Evolutionary conservation across 2,888 invertebrate genomes (phyloP).

Genomic region (Trimorus sp.): DNA sequence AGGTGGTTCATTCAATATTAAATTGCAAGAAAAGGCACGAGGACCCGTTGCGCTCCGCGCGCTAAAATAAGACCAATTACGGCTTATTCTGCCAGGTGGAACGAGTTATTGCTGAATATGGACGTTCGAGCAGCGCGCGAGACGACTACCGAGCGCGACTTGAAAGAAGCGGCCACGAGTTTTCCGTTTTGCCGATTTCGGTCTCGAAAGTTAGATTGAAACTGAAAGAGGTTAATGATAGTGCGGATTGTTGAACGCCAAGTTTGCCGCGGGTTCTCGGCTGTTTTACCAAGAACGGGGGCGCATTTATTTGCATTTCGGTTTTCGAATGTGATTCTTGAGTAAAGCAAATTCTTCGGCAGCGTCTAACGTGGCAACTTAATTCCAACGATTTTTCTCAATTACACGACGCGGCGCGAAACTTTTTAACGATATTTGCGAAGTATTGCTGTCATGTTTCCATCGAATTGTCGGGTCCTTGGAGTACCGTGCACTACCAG

Average conservation of each 20-base stretch:
- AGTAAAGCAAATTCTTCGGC: too few species aligned
- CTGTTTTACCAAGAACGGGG: constrained; percentile 13
- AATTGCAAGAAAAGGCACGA: constrained; percentile 42
- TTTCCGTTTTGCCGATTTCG: constrained; percentile 40
- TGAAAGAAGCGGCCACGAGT: constrained; percentile 26
- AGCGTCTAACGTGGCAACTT: too few species aligned
- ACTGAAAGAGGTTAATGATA: constrained; percentile 39
- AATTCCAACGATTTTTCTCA: too few species aligned
- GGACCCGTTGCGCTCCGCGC: constrained; percentile 46
- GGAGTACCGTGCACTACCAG: too few species aligned
- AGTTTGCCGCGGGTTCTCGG: constrained; percentile 8
- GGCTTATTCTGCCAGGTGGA: constrained; percentile 59
- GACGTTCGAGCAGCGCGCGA: constrained; percentile 33
- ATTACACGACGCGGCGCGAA: too few species aligned
- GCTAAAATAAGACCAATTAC: constrained; percentile 65
- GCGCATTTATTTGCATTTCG: constrained; percentile 8
- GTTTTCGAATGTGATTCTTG: constrained; percentile 5
- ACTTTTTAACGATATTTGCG: too few species aligned
- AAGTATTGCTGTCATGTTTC: too few species aligned
- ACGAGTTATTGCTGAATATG: constrained; percentile 59
- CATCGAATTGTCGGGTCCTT: too few species aligned
- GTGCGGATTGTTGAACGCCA: constrained; percentile 37
- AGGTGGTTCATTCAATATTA: constrained; percentile 63
- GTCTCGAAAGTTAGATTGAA: constrained; percentile 49
- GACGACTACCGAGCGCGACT: too few species aligned